Evolutionary conservation across 2,888 invertebrate species (phyloP).

Genomic region (Lasioglossum vierecki): DNA sequence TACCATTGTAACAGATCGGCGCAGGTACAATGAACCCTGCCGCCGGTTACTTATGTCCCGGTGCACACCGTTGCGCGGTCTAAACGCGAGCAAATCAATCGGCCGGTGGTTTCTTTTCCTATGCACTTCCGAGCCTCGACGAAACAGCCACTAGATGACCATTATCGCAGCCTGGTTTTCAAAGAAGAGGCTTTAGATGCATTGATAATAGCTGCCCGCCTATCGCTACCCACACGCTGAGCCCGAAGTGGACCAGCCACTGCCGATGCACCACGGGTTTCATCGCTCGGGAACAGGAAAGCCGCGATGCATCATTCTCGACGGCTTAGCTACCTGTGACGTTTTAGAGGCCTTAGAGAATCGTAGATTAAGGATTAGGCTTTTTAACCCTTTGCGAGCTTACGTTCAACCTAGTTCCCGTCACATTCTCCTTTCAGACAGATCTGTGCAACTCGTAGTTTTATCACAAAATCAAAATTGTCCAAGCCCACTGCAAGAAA

Average conservation of each 20-base stretch:
- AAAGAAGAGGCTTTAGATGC: neutral
- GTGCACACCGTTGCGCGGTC: conserved; percentile 4
- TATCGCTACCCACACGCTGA: neutral
- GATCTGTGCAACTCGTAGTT: neutral
- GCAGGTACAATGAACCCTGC: conserved; percentile 5
- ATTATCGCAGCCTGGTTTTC: conserved; percentile 1
- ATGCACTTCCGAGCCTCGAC: neutral
- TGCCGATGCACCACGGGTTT: neutral
- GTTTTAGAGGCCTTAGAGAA: neutral
- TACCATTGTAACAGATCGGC: neutral
- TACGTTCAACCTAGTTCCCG: neutral
- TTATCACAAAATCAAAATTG: neutral
- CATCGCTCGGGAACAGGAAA: neutral
- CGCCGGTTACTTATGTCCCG: neutral
- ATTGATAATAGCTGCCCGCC: neutral
- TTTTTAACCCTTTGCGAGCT: neutral
- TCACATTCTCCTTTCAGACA: neutral
- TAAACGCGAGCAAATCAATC: conserved; percentile 8
- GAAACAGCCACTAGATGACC: neutral
- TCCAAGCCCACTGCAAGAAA: too few relatives aligned
- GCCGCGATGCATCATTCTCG: neutral
- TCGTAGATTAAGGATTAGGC: neutral
- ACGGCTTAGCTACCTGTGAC: neutral
- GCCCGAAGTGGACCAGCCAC: neutral
- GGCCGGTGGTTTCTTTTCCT: neutral